These are phyloP conservation scores for Gadopsis marmoratus DNA, from an alignment of 2,797 vertebrate genomes.

Conservation along the genomic window DNA sequence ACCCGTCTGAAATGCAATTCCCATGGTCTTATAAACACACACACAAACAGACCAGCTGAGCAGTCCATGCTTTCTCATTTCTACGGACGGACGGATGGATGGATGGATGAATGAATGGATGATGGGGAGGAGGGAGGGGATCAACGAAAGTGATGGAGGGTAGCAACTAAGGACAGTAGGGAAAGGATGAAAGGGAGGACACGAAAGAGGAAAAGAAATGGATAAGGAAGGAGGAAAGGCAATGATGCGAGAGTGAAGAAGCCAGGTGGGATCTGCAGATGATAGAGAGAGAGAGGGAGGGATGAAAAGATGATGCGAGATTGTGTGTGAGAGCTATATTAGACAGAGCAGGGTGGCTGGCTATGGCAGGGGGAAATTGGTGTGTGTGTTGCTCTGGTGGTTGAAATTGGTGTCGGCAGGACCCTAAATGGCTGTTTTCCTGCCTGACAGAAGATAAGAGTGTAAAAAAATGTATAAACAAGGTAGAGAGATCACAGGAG, in stretches of 20 bases:
- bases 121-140: background rate
- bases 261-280: slow-evolving; percentile 44
- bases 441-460: slow-evolving; percentile 79
- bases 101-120: slow-evolving; percentile 1
- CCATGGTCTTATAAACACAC: slow-evolving; percentile 60
- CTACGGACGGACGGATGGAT: slow-evolving; percentile 60
- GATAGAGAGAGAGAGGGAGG: slow-evolving; percentile 53
- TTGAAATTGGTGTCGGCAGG: slow-evolving; percentile 81
- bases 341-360: slow-evolving; percentile 69
- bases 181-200: slow-evolving; percentile 9
- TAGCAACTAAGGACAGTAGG: slow-evolving; percentile 24
- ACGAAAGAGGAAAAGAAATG: slow-evolving; percentile 8
- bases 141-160: slow-evolving; percentile 2
- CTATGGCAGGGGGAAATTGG: slow-evolving; percentile 54
- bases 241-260: slow-evolving; percentile 6
- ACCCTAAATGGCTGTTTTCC: slow-evolving; percentile 82
- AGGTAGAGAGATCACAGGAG: slow-evolving; percentile 53
- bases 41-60: slow-evolving; percentile 57
- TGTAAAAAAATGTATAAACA: slow-evolving; percentile 60
- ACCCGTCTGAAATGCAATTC: slow-evolving; percentile 80
- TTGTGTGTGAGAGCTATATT: slow-evolving; percentile 77
- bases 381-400: slow-evolving; percentile 42
- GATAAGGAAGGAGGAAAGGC: slow-evolving; percentile 24
- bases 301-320: slow-evolving; percentile 73
- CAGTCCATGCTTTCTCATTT: slow-evolving; percentile 76